phyloP scores from a whole-genome alignment of 1,140 invertebrate species.

The Platyscapa corneri region DNA sequence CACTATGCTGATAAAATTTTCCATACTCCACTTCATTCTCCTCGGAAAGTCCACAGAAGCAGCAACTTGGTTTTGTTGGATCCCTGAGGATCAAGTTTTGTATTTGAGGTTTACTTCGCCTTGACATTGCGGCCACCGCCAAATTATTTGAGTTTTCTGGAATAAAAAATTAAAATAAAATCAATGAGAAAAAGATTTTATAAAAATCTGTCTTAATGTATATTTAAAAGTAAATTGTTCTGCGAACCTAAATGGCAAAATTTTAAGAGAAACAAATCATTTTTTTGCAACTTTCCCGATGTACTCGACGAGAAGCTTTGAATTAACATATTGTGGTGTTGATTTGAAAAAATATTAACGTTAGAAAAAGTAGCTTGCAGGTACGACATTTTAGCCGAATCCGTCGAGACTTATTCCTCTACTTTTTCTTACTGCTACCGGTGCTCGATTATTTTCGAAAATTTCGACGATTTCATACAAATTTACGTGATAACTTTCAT shows the following conservation, averaged over 20 bases:
- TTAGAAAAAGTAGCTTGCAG: neutral
- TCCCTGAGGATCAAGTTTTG: neutral
- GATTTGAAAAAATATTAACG: conserved; percentile 5
- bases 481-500: neutral
- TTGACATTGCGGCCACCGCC: conserved; percentile 26
- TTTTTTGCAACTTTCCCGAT: neutral
- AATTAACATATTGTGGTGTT: conserved; percentile 17
- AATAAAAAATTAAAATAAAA: conserved; percentile 14
- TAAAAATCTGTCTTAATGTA: neutral
- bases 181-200: neutral
- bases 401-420: neutral
- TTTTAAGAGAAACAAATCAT: conserved; percentile 27
- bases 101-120: conserved; percentile 31
- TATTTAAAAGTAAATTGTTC: neutral
- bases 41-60: conserved; percentile 72
- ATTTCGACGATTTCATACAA: neutral
- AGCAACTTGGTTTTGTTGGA: conserved; percentile 61
- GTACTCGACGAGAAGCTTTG: neutral
- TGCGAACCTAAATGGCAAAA: neutral
- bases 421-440: neutral
- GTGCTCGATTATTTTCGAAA: neutral
- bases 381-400: neutral
- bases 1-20: conserved; percentile 71
- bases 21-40: conserved; percentile 75
- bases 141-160: conserved; percentile 15